Base-by-base conservation (phyloP, 2,797 vertebrate genomes). In the Phaenicophaeus curvirostris region DNA sequence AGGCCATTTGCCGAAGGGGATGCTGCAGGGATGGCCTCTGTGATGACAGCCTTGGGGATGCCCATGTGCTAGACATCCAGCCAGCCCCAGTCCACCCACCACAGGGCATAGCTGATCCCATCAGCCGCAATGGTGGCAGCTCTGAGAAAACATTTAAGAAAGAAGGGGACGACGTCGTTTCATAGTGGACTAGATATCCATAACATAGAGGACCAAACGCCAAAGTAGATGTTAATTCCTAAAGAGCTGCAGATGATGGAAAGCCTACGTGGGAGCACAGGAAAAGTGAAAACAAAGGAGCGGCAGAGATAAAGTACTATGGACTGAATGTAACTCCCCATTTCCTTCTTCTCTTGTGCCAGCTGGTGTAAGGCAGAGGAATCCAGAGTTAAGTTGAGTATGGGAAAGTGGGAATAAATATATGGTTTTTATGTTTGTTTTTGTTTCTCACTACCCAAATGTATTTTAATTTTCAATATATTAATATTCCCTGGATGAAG, bases 131-230 rank as follows among this genome's bases (percentile, higher is more conserved):
- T 24, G 25, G 15, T 33, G 16, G 7, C 17, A 12, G 28, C 27
- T 31, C 21, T 63, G 28, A 75, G 50, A 72, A 59, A 57, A 51
- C 1, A 11, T 41, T 46, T 51, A 35, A 59, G 48, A 33, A 66
- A 74, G 28, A 28, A 65, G 12, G 8, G 55, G 33, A 59, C 72
- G 28, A 15, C 10, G 5, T 13, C 41, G 4, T 57, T 87, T 42
- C 31, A 14, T 11, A 59, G 4, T 4, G 5, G 15, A 81, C 9
- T 35, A 42, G 18, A 44, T 69, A 54, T 27, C 15, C 17, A 74
- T 0, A 0, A 15, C 66, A 23, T 18, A 69, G 23, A 66, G 4
- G 11, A 39, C 9, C 8, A 9, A 3, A 3, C 4, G 3, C 11
- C 37, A 42, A 44, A 72, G 9, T 3, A n/a, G 6, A 11, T 23